Base-by-base conservation (phyloP, 2,888 invertebrate genomes). In the Drosophila recens region DNA sequence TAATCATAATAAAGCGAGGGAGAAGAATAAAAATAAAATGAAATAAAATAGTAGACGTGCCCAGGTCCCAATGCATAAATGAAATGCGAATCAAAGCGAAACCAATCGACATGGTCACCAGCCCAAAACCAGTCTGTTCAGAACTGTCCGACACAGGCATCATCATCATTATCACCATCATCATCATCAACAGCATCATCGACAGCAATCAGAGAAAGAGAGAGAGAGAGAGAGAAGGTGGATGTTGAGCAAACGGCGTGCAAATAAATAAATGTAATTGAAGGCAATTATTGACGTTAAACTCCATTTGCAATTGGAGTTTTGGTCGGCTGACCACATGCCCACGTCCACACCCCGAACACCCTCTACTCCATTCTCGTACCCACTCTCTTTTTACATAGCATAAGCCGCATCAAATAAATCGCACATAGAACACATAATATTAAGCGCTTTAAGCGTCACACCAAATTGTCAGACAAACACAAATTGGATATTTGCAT, bases 181-280 rank as follows among this genome's bases (percentile, higher is more conserved):
- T 27, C 27, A 42, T 42, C 69, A 64, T 17, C 64, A 69, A 34
- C 62, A 63, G 46, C 64, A 72, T 63, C 61, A 70, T 56, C 61
- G 61, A 45, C 46, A 51, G 11, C 15, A 27, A 34, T 27, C 23
- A 5, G 34, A 15, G 38, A 17, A 13, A n/a, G 13, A 34, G 11
- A 10, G 34, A n/a, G 27, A 15, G 13, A 0, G 23, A 3, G 17
- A 1, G 30, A n/a, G 34, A 45, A 17, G 1, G 45, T 6, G 59
- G 48, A 33, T n/a, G 62, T 57, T 45, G 36, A 42, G 75, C 67
- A 77, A 70, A 63, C 70, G 58, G 79, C 67, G 87, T 71, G 75
- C 87, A 82, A 86, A 86, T 86, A 86, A 89, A 89, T 87, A 89
- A 89, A 89, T 89, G 80, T 87, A 86, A 86, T 86, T 86, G 89